Percentiles rank a stretch among this genome's conserved stretches.
Conservation (phyloP, 1,140 invertebrate genomes). For the Dolichoris vasculosae region DNA sequence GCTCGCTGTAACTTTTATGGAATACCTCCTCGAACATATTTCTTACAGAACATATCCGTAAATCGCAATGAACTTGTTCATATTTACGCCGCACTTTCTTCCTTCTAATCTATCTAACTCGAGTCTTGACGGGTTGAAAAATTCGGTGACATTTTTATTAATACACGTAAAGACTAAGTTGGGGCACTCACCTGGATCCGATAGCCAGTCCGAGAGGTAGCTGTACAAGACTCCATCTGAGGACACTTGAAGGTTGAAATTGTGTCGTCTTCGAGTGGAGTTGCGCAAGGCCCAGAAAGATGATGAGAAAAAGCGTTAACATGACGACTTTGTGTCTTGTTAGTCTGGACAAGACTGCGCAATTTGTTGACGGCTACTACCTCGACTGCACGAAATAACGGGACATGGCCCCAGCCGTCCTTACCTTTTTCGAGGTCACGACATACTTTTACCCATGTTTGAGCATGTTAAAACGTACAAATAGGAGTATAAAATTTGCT, state of each 20-base stretch:
- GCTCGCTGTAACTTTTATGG: background rate
- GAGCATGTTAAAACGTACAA: background rate
- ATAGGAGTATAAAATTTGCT: background rate
- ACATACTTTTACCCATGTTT: constrained; percentile 66
- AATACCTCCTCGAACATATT: background rate
- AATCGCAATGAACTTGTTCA: too few species aligned
- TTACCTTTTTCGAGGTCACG: constrained; percentile 69
- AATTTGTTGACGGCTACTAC: constrained; percentile 45
- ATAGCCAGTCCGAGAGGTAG: constrained; percentile 63
- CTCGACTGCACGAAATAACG: constrained; percentile 65
- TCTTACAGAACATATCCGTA: too few species aligned
- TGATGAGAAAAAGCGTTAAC: constrained; percentile 63
- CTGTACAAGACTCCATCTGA: constrained; percentile 53
- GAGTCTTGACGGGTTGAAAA: too few species aligned
- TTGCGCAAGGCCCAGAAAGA: constrained; percentile 56
- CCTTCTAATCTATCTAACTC: too few species aligned
- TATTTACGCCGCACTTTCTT: too few species aligned
- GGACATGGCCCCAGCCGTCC: constrained; percentile 57
- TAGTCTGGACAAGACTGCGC: constrained; percentile 69
- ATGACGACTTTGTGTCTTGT: constrained; percentile 68
- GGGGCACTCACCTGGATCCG: constrained; percentile 64
- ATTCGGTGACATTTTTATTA: too few species aligned
- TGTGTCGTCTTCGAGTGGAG: background rate
- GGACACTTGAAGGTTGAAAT: constrained; percentile 53
- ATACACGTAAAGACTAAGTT: too few species aligned